Base-by-base conservation (phyloP, 1,140 invertebrate genomes). In the Pseudoatta argentina region DNA sequence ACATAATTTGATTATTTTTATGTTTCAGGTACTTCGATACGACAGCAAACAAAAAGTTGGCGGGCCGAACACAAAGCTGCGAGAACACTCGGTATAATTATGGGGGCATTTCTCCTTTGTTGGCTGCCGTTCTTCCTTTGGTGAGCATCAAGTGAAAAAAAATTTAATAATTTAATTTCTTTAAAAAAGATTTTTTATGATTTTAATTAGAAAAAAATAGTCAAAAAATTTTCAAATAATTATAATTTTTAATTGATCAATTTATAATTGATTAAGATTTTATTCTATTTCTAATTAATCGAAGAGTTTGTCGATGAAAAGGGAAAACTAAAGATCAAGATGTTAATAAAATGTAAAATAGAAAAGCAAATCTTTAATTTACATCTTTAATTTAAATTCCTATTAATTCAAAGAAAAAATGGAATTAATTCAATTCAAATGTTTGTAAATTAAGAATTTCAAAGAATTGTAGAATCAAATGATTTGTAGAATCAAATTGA, bases 51-150 rank as follows among this genome's bases (percentile, higher is more conserved):
- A 34, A 97, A 97, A 93, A 97, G 97, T 88, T 98, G 97, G 97
- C 95, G 97, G 91, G 98, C 98, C 76, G 98, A 99, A 93, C 98
- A 99, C 95, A 99, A 99, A 95, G 98, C 98, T 12, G 98, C 98
- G 10, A 96, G 98, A 89, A 99, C 98, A 51, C 96, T 99, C 8
- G 98, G 98, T 78, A 98, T 98, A 89, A 98, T 98, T 85, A 98
- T 98, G 96, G 98, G 98, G 12, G 97, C 97, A 16, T 98, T 98
- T 94, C 96, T 98, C 81, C 95, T 98, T 55, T 98, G 98, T 93
- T 98, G 98, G 98, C 95, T 98, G 83, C 98, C 98, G 48, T 99
- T 99, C 96, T 99, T 99, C 94, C 95, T 97, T 63, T 97, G 97
- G 97, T 97, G 95, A 96, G 96, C 93, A 27, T 59, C 16, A 67